These are phyloP conservation scores for Barypeithes pellucidus DNA, from an alignment of 2,888 invertebrate species.

Conservation along the genomic window DNA sequence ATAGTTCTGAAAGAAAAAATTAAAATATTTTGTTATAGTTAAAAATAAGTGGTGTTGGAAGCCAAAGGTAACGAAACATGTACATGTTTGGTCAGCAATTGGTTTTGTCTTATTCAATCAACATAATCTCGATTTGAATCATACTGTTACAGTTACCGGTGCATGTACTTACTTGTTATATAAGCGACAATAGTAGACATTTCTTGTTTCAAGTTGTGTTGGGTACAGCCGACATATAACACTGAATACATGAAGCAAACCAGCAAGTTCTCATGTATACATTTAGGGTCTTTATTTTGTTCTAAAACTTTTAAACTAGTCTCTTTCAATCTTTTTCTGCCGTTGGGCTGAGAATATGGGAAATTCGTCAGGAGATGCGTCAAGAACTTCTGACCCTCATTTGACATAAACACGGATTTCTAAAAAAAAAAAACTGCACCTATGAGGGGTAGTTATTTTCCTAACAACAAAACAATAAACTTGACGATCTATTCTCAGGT, in stretches of 20 bases:
- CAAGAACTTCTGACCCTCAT: conserved; percentile 73
- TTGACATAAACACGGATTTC: conserved; percentile 70
- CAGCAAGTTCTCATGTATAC: conserved; percentile 73
- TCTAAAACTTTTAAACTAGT: conserved; percentile 69
- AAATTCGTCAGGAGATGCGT: conserved; percentile 75
- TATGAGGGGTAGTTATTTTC: too few relatives aligned
- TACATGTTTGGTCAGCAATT: too few relatives aligned
- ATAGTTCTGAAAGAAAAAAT: conserved; percentile 26
- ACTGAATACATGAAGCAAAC: conserved; percentile 73
- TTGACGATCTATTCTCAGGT: too few relatives aligned
- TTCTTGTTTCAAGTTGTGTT: conserved; percentile 68
- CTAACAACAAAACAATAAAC: too few relatives aligned
- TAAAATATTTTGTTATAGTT: too few relatives aligned
- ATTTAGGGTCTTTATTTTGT: conserved; percentile 69
- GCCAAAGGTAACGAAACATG: too few relatives aligned
- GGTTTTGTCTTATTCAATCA: too few relatives aligned
- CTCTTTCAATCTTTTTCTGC: conserved; percentile 63
- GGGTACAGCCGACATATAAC: conserved; percentile 70
- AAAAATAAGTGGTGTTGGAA: too few relatives aligned
- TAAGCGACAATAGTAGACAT: conserved; percentile 71
- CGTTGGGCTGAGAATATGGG: conserved; percentile 74
- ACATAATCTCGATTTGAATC: too few relatives aligned
- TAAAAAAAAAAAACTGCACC: neutral
- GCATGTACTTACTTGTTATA: conserved; percentile 69
- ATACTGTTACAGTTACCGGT: neutral